phyloP scores from a whole-genome alignment of 2,888 invertebrate species.

The Reticulitermes lucifugus region DNA sequence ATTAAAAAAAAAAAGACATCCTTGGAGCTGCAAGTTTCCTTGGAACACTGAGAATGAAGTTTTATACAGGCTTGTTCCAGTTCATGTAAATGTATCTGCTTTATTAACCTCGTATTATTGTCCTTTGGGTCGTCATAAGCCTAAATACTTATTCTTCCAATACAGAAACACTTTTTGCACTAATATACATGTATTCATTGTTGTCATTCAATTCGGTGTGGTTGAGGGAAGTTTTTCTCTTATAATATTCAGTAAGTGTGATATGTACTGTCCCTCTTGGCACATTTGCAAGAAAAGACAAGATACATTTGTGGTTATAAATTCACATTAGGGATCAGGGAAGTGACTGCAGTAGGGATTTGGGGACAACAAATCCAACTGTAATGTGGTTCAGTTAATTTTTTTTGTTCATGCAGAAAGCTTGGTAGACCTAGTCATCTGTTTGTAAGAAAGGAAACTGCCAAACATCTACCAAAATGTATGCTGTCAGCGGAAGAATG shows the following conservation, averaged over 20 bases:
- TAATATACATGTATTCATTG: slow-evolving; percentile 36
- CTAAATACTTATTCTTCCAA: slow-evolving; percentile 37
- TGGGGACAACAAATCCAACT: neutral
- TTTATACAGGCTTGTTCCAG: slow-evolving; percentile 8
- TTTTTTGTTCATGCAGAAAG: neutral
- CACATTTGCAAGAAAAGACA: slow-evolving; percentile 34
- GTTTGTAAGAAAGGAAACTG: neutral
- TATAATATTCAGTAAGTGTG: slow-evolving; percentile 10
- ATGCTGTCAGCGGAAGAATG: no score
- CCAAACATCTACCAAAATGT: no score
- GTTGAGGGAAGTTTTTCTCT: slow-evolving; percentile 38
- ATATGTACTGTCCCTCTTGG: neutral
- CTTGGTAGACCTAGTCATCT: neutral
- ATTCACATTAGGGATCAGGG: slow-evolving; percentile 12
- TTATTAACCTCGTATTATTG: neutral
- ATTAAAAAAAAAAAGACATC: no score
- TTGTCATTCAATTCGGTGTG: slow-evolving; percentile 33
- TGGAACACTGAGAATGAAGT: neutral
- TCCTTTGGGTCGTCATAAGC: neutral
- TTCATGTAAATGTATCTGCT: neutral
- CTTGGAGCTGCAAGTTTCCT: no score
- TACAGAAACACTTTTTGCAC: slow-evolving; percentile 31
- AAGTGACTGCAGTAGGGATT: neutral
- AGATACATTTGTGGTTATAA: neutral
- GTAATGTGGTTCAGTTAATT: neutral